Base-by-base conservation (phyloP, 1,140 invertebrate species). In the Anthonomus grandis region DNA sequence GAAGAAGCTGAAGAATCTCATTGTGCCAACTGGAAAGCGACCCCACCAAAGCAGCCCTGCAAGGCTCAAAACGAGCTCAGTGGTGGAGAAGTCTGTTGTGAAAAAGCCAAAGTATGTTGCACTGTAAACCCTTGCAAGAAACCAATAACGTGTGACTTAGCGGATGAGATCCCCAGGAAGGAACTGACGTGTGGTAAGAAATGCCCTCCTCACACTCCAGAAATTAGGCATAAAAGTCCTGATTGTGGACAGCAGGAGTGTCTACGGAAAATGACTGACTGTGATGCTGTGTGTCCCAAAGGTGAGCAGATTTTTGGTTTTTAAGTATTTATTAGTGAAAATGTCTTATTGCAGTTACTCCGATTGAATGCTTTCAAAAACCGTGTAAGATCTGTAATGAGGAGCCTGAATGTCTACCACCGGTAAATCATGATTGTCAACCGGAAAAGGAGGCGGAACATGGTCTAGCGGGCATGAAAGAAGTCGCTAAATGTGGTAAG, bases 381-480 rank as follows among this genome's bases (percentile, higher is more conserved):
- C 42, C 42, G 10, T 2, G 10, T 10, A 1, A 2, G 5, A 45
- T 13, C 42, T 45, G 17, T 23, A 39, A 39, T 39, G 6, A 10
- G 37, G 8, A 39, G 17, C n/a, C n/a, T 39, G 9, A 39, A 17
- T 15, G 10, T 6, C 8, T 15, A 15, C 15, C 37, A 39, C 8
- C 0, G 37, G 17, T 10, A 39, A 39, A 6, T 6, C 37, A 39
- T 12, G 31, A 10, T 34, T 13, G 31, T 34, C 10, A 2, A 13
- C 31, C 10, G 31, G 45, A 13, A 27, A 47, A 47, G 2, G n/a
- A 42, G 2, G 17, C 6, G 12, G 15, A 27, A 1, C 45, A 47
- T 17, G 45, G 45, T 15, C 3, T 47, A 4, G n/a, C 45, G 9
- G 45, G 45, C 6, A 47, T 47, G 45, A 47, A 27, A 17, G 45